These are phyloP conservation scores for Herminia tarsipennalis DNA, from an alignment of 2,888 invertebrate genomes.

Conservation along the genomic window DNA sequence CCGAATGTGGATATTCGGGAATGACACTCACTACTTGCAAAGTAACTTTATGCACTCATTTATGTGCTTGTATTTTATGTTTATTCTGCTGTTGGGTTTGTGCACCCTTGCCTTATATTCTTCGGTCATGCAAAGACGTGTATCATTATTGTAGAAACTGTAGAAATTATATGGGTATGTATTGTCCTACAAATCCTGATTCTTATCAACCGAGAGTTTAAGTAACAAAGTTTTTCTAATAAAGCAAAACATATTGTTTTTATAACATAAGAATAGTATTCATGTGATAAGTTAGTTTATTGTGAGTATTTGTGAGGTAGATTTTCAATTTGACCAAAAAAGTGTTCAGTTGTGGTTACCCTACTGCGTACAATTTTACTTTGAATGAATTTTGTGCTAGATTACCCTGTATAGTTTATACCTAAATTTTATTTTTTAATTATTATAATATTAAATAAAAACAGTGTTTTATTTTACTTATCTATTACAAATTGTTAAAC, in stretches of 20 bases:
- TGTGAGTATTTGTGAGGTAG: too few relatives aligned
- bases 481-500: too few relatives aligned
- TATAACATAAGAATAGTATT: too few relatives aligned
- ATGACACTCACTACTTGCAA: slow-evolving; percentile 64
- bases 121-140: slow-evolving; percentile 78
- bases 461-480: background rate
- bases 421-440: background rate
- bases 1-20: slow-evolving; percentile 72
- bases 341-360: too few relatives aligned
- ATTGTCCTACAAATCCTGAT: slow-evolving; percentile 74
- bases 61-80: slow-evolving; percentile 71
- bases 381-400: too few relatives aligned
- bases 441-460: background rate
- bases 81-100: slow-evolving; percentile 79
- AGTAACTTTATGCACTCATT: slow-evolving; percentile 74
- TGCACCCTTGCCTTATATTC: slow-evolving; percentile 72
- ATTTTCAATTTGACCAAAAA: too few relatives aligned
- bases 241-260: too few relatives aligned
- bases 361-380: too few relatives aligned
- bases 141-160: slow-evolving; percentile 79
- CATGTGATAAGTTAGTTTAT: too few relatives aligned
- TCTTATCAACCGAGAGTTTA: slow-evolving; percentile 7
- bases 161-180: slow-evolving; percentile 72
- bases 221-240: too few relatives aligned
- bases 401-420: too few relatives aligned